Conservation (phyloP, 2,888 invertebrate genomes). For the Lycophotia porphyrea region DNA sequence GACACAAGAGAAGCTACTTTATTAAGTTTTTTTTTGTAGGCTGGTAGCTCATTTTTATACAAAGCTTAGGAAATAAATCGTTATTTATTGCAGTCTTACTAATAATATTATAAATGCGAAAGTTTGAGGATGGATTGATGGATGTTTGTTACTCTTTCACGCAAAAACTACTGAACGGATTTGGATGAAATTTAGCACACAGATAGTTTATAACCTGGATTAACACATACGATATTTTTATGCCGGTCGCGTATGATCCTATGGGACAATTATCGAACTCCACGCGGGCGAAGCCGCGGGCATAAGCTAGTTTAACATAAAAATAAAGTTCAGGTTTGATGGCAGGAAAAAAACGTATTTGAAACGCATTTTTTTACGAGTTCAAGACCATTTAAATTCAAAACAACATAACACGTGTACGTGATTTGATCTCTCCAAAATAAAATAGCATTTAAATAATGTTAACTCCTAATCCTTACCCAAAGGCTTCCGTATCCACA, state of each 20-base stretch:
- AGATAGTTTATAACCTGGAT: too few relatives aligned
- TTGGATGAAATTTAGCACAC: too few relatives aligned
- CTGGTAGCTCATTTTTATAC: not conserved
- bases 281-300: too few relatives aligned
- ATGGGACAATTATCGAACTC: too few relatives aligned
- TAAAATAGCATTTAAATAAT: not conserved
- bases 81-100: too few relatives aligned
- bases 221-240: too few relatives aligned
- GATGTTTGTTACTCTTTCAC: too few relatives aligned
- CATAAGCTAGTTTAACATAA: too few relatives aligned
- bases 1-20: not conserved
- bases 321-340: not conserved
- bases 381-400: not conserved
- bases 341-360: not conserved
- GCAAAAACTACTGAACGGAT: too few relatives aligned
- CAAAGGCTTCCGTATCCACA: not conserved
- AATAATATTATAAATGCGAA: too few relatives aligned
- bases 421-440: not conserved
- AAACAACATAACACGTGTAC: not conserved
- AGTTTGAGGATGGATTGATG: too few relatives aligned
- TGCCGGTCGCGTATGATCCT: too few relatives aligned
- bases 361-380: not conserved
- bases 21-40: not conserved
- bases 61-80: not conserved
- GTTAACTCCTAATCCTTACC: not conserved